These are phyloP conservation scores for Octonoba sinensis DNA, from an alignment of 2,888 invertebrate genomes.

Conservation along the genomic window DNA sequence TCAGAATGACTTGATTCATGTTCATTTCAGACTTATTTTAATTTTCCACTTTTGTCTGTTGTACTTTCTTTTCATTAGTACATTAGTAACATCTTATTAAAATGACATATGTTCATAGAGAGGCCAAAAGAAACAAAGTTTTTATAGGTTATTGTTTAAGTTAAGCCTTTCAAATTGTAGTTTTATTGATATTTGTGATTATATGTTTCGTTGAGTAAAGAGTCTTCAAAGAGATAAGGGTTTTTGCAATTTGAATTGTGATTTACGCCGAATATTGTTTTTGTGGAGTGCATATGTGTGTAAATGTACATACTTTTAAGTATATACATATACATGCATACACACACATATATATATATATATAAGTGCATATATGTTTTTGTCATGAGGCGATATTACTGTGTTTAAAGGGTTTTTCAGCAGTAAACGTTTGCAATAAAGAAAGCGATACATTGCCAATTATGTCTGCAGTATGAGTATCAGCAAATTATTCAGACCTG, in stretches of 20 bases:
- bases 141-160: too few relatives aligned
- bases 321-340: background rate
- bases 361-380: conserved; percentile 13
- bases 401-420: background rate
- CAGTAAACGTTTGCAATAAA: conserved; percentile 27
- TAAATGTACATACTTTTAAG: conserved; percentile 1
- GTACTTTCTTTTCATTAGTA: conserved; percentile 9
- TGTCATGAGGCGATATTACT: background rate
- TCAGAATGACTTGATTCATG: conserved; percentile 3
- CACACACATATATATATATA: conserved; percentile 1
- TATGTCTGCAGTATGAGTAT: conserved; percentile 5
- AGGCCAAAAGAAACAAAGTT: too few relatives aligned
- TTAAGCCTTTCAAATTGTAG: too few relatives aligned
- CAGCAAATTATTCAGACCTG: too few relatives aligned
- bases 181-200: too few relatives aligned
- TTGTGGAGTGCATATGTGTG: background rate
- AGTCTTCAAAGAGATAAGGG: too few relatives aligned
- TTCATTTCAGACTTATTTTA: conserved; percentile 11
- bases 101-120: too few relatives aligned
- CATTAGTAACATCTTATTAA: background rate
- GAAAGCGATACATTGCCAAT: conserved; percentile 37
- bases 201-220: too few relatives aligned
- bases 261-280: too few relatives aligned
- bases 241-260: too few relatives aligned
- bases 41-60: conserved; percentile 6